These are phyloP conservation scores for Merodon equestris DNA, from an alignment of 2,888 invertebrate species.

Conservation along the genomic window DNA sequence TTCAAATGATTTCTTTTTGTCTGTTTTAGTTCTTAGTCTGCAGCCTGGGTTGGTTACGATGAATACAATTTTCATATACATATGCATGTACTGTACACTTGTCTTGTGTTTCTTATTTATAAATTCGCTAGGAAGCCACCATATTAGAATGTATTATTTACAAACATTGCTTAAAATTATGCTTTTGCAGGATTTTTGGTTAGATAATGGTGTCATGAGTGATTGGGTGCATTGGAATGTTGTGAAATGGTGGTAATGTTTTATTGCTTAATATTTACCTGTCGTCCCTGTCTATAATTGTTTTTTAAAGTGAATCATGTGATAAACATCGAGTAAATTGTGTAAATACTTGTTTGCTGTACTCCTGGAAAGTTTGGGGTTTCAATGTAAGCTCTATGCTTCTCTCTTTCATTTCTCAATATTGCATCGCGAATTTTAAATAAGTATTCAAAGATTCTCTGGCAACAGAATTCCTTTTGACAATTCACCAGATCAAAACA, in stretches of 20 bases:
- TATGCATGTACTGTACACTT: background rate
- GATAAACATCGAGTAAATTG: too few relatives aligned
- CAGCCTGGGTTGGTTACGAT: conserved; percentile 18
- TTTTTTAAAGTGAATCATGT: too few relatives aligned
- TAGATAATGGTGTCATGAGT: conserved; percentile 15
- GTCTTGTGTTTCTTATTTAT: conserved; percentile 4
- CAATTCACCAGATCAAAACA: background rate
- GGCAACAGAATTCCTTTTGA: too few relatives aligned
- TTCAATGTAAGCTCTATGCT: conserved; percentile 13
- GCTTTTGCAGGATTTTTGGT: background rate
- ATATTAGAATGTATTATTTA: conserved; percentile 49
- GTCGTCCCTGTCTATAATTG: too few relatives aligned
- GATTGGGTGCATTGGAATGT: conserved; percentile 23
- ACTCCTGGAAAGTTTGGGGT: conserved; percentile 21
- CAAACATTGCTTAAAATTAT: conserved; percentile 27
- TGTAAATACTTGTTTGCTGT: too few relatives aligned
- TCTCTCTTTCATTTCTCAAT: too few relatives aligned
- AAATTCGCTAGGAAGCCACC: conserved; percentile 38
- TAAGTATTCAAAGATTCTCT: too few relatives aligned
- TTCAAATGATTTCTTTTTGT: conserved; percentile 9
- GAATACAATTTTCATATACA: too few relatives aligned
- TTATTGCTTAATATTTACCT: background rate
- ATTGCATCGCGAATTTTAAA: too few relatives aligned
- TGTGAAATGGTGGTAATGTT: conserved; percentile 11
- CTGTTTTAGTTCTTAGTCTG: conserved; percentile 3